These are phyloP conservation scores for Ligdia adustata DNA, from an alignment of 2,888 invertebrate genomes.

Conservation along the genomic window DNA sequence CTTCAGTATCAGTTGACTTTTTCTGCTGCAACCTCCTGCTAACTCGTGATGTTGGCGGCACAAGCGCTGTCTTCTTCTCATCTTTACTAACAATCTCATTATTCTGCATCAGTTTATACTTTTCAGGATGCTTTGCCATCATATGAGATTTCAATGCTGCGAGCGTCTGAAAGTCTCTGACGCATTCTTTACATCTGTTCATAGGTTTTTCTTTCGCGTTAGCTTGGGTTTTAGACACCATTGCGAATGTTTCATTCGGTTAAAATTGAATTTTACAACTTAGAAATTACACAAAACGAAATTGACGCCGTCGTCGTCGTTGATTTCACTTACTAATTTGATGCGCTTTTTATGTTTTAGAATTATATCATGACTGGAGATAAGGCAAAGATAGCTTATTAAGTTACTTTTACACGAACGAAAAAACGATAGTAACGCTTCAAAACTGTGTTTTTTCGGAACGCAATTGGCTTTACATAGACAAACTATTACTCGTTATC, in stretches of 20 bases:
- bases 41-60: constrained; percentile 17
- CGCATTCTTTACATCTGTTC: constrained; percentile 57
- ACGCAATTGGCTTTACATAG: too few relatives aligned
- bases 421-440: too few relatives aligned
- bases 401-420: too few relatives aligned
- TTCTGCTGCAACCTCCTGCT: constrained; percentile 21
- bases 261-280: not conserved
- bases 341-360: too few relatives aligned
- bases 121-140: constrained; percentile 39
- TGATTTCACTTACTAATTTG: too few relatives aligned
- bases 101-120: constrained; percentile 13
- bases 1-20: constrained; percentile 10
- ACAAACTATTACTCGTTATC: too few relatives aligned
- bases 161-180: constrained; percentile 47
- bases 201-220: constrained; percentile 46
- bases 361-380: too few relatives aligned
- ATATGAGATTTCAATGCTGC: constrained; percentile 54
- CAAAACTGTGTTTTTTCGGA: too few relatives aligned
- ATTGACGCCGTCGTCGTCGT: not conserved
- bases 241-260: constrained; percentile 28
- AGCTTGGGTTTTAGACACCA: constrained; percentile 57
- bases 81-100: constrained; percentile 11
- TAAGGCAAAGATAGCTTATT: too few relatives aligned
- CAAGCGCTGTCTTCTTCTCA: constrained; percentile 20
- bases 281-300: constrained; percentile 1